Percentiles rank a stretch among this genome's conserved stretches.
These are phyloP conservation scores for Napeogenes sylphis DNA, from an alignment of 2,888 invertebrate genomes.

Conservation along the genomic window DNA sequence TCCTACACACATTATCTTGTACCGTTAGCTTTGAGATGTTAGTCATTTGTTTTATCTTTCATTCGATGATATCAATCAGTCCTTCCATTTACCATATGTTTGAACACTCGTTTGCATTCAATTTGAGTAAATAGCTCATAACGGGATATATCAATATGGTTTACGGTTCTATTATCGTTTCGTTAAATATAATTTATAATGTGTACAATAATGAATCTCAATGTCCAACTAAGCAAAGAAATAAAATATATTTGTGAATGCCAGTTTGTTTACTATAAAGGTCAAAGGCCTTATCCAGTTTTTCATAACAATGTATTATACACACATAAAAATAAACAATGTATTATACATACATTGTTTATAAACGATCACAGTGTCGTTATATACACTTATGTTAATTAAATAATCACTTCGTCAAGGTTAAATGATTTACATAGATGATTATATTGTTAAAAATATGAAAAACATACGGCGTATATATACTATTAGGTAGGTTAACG, in stretches of 20 bases:
- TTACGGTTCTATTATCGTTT: too few relatives aligned
- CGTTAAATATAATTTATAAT: too few relatives aligned
- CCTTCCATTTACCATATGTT: not conserved
- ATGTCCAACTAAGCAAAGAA: not conserved
- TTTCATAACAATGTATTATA: not conserved
- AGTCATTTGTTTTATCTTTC: constrained; percentile 21
- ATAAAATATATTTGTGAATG: constrained; percentile 7
- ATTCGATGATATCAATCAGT: constrained; percentile 3
- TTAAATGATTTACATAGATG: constrained; percentile 3
- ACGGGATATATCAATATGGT: constrained; percentile 15
- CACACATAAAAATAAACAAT: too few relatives aligned
- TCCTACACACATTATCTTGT: constrained; percentile 45
- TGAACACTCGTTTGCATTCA: constrained; percentile 14
- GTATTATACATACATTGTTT: not conserved
- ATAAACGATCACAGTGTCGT: not conserved
- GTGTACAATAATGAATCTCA: too few relatives aligned
- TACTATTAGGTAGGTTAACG: not conserved
- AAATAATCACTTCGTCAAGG: not conserved
- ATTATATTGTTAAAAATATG: too few relatives aligned
- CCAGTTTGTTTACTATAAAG: constrained; percentile 19
- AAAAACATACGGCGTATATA: too few relatives aligned
- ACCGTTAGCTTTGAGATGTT: constrained; percentile 48
- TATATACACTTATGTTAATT: not conserved
- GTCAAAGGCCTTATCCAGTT: constrained; percentile 22
- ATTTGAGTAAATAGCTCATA: constrained; percentile 17